Conservation (phyloP, 2,888 invertebrate species). For the Meghimatium bilineatum region DNA sequence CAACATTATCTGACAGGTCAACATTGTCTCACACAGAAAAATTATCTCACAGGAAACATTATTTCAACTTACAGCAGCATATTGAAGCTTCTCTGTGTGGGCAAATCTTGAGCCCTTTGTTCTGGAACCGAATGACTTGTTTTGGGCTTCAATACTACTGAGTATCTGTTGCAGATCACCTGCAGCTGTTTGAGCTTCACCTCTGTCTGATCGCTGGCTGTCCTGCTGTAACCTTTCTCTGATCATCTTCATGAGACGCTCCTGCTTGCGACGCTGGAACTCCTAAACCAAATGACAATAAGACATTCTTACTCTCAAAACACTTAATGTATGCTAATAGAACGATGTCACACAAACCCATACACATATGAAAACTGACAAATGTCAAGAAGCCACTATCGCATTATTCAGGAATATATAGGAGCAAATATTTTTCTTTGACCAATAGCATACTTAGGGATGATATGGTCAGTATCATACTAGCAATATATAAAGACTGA, state of each 20-base stretch:
- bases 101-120: conserved; percentile 76
- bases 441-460: no score
- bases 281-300: conserved; percentile 60
- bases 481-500: no score
- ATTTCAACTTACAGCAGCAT: conserved; percentile 69
- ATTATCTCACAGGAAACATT: neutral
- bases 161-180: conserved; percentile 68
- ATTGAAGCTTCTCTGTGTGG: conserved; percentile 76
- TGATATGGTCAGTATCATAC: no score
- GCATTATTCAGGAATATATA: no score
- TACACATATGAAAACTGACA: no score
- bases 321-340: no score
- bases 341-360: no score
- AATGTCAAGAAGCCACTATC: no score
- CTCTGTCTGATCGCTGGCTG: conserved; percentile 57
- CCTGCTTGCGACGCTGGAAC: conserved; percentile 69
- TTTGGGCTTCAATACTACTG: conserved; percentile 62
- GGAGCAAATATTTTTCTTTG: no score
- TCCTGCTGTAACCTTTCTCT: conserved; percentile 73
- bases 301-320: no score
- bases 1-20: no score
- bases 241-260: conserved; percentile 71
- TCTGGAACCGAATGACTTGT: conserved; percentile 59
- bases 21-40: no score
- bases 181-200: conserved; percentile 55